Conservation (phyloP, 2,797 vertebrate species). For the Dicrostonyx torquatus region DNA sequence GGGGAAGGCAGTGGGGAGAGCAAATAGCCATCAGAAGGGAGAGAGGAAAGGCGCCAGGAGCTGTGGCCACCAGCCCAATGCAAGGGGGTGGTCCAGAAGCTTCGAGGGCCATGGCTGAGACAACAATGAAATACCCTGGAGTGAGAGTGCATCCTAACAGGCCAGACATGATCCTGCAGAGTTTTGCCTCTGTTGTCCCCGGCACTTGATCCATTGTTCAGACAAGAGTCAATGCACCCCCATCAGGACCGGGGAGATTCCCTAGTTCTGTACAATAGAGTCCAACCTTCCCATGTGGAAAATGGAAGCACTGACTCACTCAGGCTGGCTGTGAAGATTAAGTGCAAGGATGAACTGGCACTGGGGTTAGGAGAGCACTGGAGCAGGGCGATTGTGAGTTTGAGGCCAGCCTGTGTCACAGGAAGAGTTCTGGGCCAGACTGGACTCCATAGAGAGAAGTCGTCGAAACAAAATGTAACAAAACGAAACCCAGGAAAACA, state of each 20-base stretch:
- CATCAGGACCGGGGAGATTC: not conserved
- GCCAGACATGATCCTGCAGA: not conserved
- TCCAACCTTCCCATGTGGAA: not conserved
- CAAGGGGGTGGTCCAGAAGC: not conserved
- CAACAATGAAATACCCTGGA: not conserved
- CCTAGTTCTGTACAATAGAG: not conserved
- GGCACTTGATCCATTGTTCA: not conserved
- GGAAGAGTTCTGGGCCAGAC: not conserved
- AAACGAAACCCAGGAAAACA: not conserved
- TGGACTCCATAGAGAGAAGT: not conserved
- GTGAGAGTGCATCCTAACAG: too few relatives aligned
- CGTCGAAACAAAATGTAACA: not conserved
- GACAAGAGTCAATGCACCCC: not conserved
- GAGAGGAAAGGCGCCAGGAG: not conserved
- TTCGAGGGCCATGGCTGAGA: not conserved
- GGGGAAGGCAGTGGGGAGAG: not conserved
- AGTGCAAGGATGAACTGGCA: not conserved
- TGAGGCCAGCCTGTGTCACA: not conserved
- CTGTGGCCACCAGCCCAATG: not conserved
- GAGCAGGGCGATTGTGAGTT: not conserved
- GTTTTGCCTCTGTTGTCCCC: not conserved
- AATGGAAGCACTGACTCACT: not conserved
- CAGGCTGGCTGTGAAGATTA: not conserved
- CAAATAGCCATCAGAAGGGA: fast-evolving
- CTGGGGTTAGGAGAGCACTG: not conserved